phyloP scores from a whole-genome alignment of 2,113 vertebrate genomes.

The Sigmodon hispidus region DNA sequence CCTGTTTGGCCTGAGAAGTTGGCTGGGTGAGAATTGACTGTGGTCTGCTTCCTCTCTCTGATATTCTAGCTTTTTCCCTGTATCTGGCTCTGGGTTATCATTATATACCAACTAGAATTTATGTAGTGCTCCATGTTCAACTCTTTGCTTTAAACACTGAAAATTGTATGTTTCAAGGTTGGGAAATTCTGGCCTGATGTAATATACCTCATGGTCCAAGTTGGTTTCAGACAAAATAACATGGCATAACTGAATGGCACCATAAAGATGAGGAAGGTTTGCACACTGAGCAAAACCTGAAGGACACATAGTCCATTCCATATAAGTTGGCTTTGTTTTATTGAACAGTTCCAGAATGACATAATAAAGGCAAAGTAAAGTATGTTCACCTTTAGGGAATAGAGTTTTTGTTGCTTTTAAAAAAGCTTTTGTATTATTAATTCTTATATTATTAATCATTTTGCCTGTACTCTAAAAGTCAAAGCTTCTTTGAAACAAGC shows the following conservation, averaged over 20 bases:
- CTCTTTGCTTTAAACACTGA: constrained; percentile 11
- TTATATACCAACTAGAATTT: too few relatives aligned
- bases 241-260: background rate
- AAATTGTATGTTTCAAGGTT: background rate
- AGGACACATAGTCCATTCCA: background rate
- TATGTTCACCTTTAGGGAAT: background rate
- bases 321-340: background rate
- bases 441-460: background rate
- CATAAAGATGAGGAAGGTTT: background rate
- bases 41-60: too few relatives aligned
- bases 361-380: background rate
- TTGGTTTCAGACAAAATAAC: background rate
- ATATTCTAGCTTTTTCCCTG: too few relatives aligned
- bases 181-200: background rate
- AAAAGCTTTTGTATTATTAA: background rate
- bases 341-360: background rate
- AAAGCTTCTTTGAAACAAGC: background rate
- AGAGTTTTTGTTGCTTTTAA: background rate
- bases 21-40: too few relatives aligned
- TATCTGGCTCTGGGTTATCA: too few relatives aligned
- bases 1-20: too few relatives aligned
- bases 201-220: background rate
- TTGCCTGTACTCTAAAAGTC: background rate
- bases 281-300: background rate
- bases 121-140: background rate